Evolutionary conservation across 2,888 invertebrate species (phyloP).

Genomic region (Torymus auratus): DNA sequence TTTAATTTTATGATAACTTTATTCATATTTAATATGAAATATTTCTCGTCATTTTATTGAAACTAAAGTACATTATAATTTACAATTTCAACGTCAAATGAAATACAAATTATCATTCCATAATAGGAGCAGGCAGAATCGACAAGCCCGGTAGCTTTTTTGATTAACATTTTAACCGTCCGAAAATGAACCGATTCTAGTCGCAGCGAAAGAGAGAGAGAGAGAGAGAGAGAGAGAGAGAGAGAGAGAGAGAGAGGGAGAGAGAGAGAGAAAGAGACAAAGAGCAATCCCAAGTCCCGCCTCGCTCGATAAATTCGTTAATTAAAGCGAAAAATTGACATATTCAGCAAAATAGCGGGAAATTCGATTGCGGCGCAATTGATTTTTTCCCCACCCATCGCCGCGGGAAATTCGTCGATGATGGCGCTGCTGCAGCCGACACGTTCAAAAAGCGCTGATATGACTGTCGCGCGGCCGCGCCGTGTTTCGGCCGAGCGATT

Average conservation of each 20-base stretch:
- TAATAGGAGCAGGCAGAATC: background rate
- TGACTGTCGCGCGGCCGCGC: background rate
- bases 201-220: background rate
- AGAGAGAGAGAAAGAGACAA: no score
- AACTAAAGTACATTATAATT: no score
- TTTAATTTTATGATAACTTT: no score
- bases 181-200: background rate
- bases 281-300: no score
- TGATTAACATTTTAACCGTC: conserved; percentile 23
- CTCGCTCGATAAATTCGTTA: conserved; percentile 33
- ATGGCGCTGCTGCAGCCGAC: background rate
- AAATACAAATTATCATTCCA: conserved; percentile 11
- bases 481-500: conserved; percentile 7
- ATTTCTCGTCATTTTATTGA: no score
- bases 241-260: no score
- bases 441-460: conserved; percentile 23
- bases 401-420: conserved; percentile 19
- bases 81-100: background rate
- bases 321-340: conserved; percentile 40
- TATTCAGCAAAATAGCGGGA: conserved; percentile 31
- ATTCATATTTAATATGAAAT: no score
- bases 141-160: conserved; percentile 8
- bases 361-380: conserved; percentile 24
- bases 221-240: no score
- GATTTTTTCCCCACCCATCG: conserved; percentile 21